Base-by-base conservation (phyloP, 2,888 invertebrate species). In the Epiblema foenella region DNA sequence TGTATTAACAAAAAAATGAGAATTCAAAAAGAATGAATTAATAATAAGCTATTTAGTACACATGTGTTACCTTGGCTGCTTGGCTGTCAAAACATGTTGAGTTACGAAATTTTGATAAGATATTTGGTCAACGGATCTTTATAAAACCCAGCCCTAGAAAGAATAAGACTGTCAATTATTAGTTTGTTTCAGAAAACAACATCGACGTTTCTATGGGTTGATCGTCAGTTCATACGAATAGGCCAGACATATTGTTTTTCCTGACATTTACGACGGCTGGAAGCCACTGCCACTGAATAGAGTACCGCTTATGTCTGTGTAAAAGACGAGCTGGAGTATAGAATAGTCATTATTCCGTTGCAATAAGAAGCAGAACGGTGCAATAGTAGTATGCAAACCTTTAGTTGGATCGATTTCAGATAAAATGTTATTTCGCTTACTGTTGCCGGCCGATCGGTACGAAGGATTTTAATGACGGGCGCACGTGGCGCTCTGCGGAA, bases 401-500 rank as follows among this genome's bases (percentile, higher is more conserved):
- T 33, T 51, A 37, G 51, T 52, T 54, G 24, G 64, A 69, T 64
- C 69, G 64, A 69, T 69, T 64, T 64, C 58, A 66, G 54, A 60
- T 60, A 71, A 66, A 66, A 66, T 15, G 33, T 56, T 56, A 66
- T 66, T 66, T 60, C 52, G 65, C 59, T 65, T 42, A 52, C 59
- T 33, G 58, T 42, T 59, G 69, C 51, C 69, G 69, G 51, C 69
- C 64, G 57, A 64, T 70, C 59, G 65, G 56, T 56, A 56, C 17
- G 56, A 51, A 51, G 20, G 29, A 54, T 37, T 63, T 70, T 70
- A 70, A 65, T 70, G 52, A 52, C 59, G n/a, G 52, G 42, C 59
- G 65, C 69, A 70, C 52, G 59, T 70, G 69, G 65, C 69, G 65
- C 58, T 42, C 37, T 37, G 11, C 39, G 64, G 52, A 59, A 68